phyloP scores from a whole-genome alignment of 2,888 invertebrate genomes.

The Macrostomum cliftonense region DNA sequence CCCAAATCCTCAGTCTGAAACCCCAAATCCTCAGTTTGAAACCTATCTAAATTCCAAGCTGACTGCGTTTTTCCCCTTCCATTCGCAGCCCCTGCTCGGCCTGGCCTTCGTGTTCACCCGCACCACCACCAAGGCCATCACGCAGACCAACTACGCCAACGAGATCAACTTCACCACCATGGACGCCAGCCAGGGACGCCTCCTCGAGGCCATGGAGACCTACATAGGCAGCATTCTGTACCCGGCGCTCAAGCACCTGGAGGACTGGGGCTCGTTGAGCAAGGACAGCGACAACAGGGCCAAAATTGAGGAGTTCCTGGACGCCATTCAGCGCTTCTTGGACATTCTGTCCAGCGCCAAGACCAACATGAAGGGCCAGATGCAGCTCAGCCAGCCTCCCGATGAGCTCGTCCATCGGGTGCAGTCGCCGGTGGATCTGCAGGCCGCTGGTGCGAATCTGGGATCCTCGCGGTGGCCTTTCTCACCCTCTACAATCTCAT shows the following conservation, averaged over 20 bases:
- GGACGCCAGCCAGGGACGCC: conserved; percentile 47
- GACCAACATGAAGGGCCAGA: conserved; percentile 34
- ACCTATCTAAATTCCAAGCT: too few relatives aligned
- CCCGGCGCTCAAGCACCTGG: conserved; percentile 48
- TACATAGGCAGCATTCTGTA: conserved; percentile 72
- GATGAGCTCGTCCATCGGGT: conserved; percentile 24
- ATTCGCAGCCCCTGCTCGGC: conserved; percentile 29
- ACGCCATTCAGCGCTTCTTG: conserved; percentile 33
- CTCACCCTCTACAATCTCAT: neutral
- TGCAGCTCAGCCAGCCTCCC: conserved; percentile 30
- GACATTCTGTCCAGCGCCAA: conserved; percentile 27
- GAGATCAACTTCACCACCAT: conserved; percentile 34
- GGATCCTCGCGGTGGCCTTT: too few relatives aligned
- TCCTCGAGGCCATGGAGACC: conserved; percentile 67
- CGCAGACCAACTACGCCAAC: conserved; percentile 25
- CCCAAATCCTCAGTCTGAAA: too few relatives aligned
- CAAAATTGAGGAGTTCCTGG: conserved; percentile 34
- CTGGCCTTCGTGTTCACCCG: conserved; percentile 31
- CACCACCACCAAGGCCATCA: conserved; percentile 26
- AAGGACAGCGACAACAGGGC: conserved; percentile 19
- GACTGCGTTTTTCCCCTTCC: neutral
- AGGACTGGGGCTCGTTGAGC: conserved; percentile 31
- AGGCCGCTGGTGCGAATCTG: conserved; percentile 26
- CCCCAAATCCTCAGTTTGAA: too few relatives aligned
- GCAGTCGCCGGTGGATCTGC: conserved; percentile 30